Evolutionary conservation across 2,113 vertebrate species (phyloP).

Genomic region (Plectropomus leopardus): DNA sequence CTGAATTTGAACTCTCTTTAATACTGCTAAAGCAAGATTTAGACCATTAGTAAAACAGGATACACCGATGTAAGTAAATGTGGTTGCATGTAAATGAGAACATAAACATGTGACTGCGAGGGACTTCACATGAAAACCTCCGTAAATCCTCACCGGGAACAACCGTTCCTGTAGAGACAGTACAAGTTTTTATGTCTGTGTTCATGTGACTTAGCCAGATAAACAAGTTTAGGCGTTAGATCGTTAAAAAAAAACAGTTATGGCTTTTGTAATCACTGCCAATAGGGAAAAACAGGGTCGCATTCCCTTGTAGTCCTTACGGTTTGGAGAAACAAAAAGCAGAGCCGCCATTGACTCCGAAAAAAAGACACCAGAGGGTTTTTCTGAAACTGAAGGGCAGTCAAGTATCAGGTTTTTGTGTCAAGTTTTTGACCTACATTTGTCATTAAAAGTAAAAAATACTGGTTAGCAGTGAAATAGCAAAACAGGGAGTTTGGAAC

Average conservation of each 20-base stretch:
- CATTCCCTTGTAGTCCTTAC: slow-evolving; percentile 3
- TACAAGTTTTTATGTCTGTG: neutral
- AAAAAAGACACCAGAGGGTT: neutral
- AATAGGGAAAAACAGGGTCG: slow-evolving; percentile 1
- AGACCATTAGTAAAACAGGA: slow-evolving; percentile 1
- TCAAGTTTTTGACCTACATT: neutral
- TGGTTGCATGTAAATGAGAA: slow-evolving; percentile 14
- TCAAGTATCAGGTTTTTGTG: neutral
- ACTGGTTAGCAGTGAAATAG: slow-evolving; percentile 18
- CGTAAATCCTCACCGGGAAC: neutral
- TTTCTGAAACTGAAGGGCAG: neutral
- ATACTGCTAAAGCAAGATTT: neutral
- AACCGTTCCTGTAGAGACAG: neutral
- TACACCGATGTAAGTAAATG: neutral
- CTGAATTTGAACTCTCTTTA: neutral
- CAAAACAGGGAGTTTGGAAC: slow-evolving; percentile 19
- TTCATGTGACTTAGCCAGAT: neutral
- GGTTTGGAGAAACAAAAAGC: neutral
- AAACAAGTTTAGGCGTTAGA: neutral
- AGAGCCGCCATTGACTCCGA: neutral
- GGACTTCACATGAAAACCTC: neutral
- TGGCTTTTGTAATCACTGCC: slow-evolving; percentile 31
- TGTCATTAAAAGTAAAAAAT: neutral
- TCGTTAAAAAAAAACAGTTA: neutral
- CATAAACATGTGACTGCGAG: neutral